Conservation (phyloP, 2,888 invertebrate genomes). For the Camptogramma bilineatum region DNA sequence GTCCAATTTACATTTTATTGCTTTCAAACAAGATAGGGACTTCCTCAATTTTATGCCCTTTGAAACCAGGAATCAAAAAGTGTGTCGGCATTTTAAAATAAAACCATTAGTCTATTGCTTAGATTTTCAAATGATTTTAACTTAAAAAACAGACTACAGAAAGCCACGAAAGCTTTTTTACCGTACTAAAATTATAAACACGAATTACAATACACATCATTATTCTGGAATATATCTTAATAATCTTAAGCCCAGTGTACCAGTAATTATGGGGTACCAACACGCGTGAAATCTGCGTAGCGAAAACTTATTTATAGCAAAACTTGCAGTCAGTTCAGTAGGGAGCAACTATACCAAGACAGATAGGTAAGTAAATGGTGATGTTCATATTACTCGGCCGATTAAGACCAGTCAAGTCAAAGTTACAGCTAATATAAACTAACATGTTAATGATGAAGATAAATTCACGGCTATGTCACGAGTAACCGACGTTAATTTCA, state of each 20-base stretch:
- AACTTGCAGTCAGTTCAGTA: not conserved
- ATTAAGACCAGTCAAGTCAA: constrained; percentile 35
- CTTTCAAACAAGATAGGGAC: constrained; percentile 7
- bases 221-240: too few species aligned
- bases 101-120: too few species aligned
- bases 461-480: constrained; percentile 76
- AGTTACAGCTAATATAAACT: constrained; percentile 53
- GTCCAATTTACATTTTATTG: constrained; percentile 14
- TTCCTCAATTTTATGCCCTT: not conserved
- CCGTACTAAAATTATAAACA: too few species aligned
- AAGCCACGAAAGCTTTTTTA: too few species aligned
- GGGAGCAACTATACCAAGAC: not conserved
- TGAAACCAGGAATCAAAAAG: too few species aligned
- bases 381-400: constrained; percentile 25
- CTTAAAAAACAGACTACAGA: too few species aligned
- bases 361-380: constrained; percentile 5
- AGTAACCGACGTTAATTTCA: constrained; percentile 72
- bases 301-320: not conserved
- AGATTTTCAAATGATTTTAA: too few species aligned
- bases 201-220: too few species aligned
- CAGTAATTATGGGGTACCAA: too few species aligned
- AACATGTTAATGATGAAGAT: constrained; percentile 79
- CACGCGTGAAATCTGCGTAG: not conserved
- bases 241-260: too few species aligned
- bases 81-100: too few species aligned